Evolutionary conservation across 2,113 vertebrate genomes (phyloP), one percentile per base, ranked within the genome.

Genomic region (Scomber japonicus): DNA sequence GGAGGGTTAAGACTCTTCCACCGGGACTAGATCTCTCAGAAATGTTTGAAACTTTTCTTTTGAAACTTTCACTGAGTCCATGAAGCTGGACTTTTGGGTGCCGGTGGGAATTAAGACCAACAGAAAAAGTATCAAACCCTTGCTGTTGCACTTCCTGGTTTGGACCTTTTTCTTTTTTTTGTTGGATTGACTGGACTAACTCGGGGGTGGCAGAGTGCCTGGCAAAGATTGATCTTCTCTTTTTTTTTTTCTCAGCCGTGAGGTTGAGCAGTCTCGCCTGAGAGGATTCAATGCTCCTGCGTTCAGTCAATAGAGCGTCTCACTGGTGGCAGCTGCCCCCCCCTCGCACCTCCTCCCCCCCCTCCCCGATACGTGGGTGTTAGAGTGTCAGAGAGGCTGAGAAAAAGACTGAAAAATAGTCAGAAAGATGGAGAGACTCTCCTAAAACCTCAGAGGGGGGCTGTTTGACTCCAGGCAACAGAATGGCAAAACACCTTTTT

Each of bases 241-340:
- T 11, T 19, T 35, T 46, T 24, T 35, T 63, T 44, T 40, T 40
- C 9, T 3, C 7, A 15, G 0, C 1, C 4, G n/a, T 4, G 6
- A 10, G 14, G n/a, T 24, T 3, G 6, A 14, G 2, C 70, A 0
- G 80, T 45, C 40, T 77, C 1, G 13, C 63, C 63, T 65, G 40
- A 87, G 76, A 77, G 63, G 63, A 73, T 72, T 75, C 9, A 7
- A 60, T 81, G 78, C 69, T 61, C 56, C 51, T 76, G 67, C 12
- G 0, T 62, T 71, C 51, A 62, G 71, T 83, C 80, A 31, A 74
- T 78, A 63, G 72, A 73, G 72, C 11, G 1, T n/a, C 65, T 71
- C 31, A 1, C 19, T 11, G 24, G 30, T 5, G 30, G 27, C 69
- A 15, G 30, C 55, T 4, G 21, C 15, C 9, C 44, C 35, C 71